A percentile compares a stretch with the other conserved stretches of the same genome.
These are phyloP conservation scores for Hypselothyrea guttata DNA, from an alignment of 2,888 invertebrate genomes.

Conservation along the genomic window DNA sequence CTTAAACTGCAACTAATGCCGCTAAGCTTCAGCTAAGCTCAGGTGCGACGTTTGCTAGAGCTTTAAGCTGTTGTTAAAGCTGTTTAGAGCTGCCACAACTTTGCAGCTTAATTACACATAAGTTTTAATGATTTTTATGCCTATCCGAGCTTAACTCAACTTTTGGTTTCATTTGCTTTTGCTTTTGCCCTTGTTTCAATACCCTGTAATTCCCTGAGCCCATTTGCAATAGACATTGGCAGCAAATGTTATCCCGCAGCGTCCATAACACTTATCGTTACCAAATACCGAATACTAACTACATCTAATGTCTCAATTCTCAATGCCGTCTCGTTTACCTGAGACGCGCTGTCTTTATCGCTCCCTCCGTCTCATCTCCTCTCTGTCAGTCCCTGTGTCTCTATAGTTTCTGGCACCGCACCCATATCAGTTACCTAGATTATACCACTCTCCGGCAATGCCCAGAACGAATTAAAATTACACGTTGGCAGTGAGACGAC, in stretches of 20 bases:
- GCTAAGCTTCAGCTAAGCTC: too few species aligned
- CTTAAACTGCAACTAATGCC: not conserved
- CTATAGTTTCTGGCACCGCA: slow-evolving; percentile 35
- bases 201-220: slow-evolving; percentile 11
- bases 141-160: too few species aligned
- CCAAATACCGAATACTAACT: slow-evolving; percentile 43
- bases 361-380: slow-evolving; percentile 1
- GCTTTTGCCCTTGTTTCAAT: too few species aligned
- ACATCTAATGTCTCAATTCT: slow-evolving; percentile 68
- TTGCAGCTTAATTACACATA: too few species aligned
- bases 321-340: slow-evolving; percentile 33
- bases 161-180: too few species aligned
- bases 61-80: too few species aligned
- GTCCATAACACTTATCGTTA: slow-evolving; percentile 59
- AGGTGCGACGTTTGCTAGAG: too few species aligned
- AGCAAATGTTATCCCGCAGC: slow-evolving; percentile 45
- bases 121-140: too few species aligned
- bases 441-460: slow-evolving; percentile 27
- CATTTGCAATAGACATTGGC: slow-evolving; percentile 42
- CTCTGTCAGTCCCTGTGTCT: slow-evolving; percentile 46
- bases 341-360: too few species aligned
- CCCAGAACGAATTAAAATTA: slow-evolving; percentile 75
- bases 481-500: slow-evolving; percentile 39
- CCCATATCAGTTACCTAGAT: slow-evolving; percentile 66
- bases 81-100: too few species aligned